These are phyloP conservation scores for human (Homo sapiens) DNA, from an alignment of 2,113 vertebrate species.

Conservation along the genomic window GRCh38 chr2:39410001-39410500, in stretches of 20 bases:
- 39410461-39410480: background rate
- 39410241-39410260: background rate
- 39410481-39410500: background rate
- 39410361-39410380: background rate
- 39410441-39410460: constrained; percentile 16
- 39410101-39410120: background rate
- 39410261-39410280: background rate
- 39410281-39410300: background rate
- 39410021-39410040: background rate
- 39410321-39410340: background rate
- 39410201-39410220: background rate
- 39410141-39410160: background rate
- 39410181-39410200: background rate
- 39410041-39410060: background rate
- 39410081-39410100: background rate
- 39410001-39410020: background rate
- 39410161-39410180: background rate
- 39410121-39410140: background rate
- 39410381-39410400: constrained; percentile 27
- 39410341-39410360: background rate
- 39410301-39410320: background rate
- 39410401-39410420: background rate
- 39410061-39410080: constrained; percentile 8
- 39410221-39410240: background rate
- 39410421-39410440: constrained; percentile 15